phyloP scores from a whole-genome alignment of 2,113 vertebrate species.

The Tinamus guttatus region DNA sequence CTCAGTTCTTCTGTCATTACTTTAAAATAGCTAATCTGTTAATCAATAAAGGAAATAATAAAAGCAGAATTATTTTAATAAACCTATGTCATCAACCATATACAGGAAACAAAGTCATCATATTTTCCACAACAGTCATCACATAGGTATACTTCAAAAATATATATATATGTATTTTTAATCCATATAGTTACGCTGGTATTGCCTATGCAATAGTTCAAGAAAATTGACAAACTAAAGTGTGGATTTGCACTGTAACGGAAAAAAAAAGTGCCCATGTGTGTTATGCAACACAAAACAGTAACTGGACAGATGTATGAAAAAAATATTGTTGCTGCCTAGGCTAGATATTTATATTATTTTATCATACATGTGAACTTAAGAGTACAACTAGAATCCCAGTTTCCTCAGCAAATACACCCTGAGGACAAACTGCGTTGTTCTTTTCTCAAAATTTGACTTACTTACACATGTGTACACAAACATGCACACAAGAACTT shows the following conservation, averaged over 20 bases:
- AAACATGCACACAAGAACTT: fast-evolving
- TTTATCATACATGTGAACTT: background rate
- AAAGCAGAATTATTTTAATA: background rate
- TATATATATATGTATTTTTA: background rate
- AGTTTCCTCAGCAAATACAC: background rate
- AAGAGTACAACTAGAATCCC: background rate
- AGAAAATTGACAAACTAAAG: background rate
- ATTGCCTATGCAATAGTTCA: background rate
- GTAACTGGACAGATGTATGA: background rate
- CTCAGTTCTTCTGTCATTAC: background rate
- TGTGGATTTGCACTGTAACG: background rate
- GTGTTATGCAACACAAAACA: background rate
- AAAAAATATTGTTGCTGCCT: background rate
- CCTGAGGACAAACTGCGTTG: background rate
- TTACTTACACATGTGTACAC: background rate
- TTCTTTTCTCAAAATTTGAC: background rate
- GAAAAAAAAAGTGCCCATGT: background rate
- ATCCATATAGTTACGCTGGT: background rate
- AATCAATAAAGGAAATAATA: constrained; percentile 32
- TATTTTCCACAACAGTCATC: background rate
- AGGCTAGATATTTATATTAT: background rate
- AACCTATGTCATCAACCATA: background rate
- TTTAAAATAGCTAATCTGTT: background rate
- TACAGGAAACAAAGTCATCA: background rate
- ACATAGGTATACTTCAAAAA: background rate